Conservation (phyloP, 2,888 invertebrate species). For the Tipula unca region DNA sequence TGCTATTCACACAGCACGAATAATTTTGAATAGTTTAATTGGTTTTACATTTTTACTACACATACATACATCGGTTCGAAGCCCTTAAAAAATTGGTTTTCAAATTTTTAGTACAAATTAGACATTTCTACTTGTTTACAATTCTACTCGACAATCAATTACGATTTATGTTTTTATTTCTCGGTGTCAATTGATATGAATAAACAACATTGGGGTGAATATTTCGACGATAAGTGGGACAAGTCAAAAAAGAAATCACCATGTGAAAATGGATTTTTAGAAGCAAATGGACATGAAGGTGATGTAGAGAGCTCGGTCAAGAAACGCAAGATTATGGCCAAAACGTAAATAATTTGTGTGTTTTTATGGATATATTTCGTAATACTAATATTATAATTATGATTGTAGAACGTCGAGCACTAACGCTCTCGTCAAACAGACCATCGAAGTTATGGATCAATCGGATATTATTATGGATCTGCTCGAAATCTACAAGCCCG, state of each 20-base stretch:
- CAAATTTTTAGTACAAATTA: too few relatives aligned
- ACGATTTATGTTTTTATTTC: neutral
- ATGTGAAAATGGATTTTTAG: neutral
- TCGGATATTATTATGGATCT: slow-evolving; percentile 39
- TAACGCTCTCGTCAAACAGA: slow-evolving; percentile 39
- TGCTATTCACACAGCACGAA: too few relatives aligned
- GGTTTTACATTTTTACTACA: too few relatives aligned
- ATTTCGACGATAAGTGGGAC: neutral
- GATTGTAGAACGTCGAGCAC: slow-evolving; percentile 22
- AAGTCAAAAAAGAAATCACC: neutral
- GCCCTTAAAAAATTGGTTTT: too few relatives aligned
- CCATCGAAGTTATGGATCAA: slow-evolving; percentile 42
- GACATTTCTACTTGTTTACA: neutral
- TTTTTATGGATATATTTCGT: neutral
- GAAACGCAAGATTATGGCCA: neutral
- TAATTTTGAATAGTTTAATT: too few relatives aligned
- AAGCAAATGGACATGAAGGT: neutral
- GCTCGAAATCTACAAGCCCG: slow-evolving; percentile 35
- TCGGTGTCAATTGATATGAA: neutral
- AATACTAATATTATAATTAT: neutral
- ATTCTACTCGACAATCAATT: neutral
- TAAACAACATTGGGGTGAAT: slow-evolving; percentile 9
- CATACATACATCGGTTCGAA: too few relatives aligned
- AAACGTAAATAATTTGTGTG: neutral
- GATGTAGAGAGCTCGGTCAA: neutral